Percentiles rank a stretch among this genome's conserved stretches.
Conservation (phyloP, 2,113 vertebrate species). For the Oryzias javanicus region DNA sequence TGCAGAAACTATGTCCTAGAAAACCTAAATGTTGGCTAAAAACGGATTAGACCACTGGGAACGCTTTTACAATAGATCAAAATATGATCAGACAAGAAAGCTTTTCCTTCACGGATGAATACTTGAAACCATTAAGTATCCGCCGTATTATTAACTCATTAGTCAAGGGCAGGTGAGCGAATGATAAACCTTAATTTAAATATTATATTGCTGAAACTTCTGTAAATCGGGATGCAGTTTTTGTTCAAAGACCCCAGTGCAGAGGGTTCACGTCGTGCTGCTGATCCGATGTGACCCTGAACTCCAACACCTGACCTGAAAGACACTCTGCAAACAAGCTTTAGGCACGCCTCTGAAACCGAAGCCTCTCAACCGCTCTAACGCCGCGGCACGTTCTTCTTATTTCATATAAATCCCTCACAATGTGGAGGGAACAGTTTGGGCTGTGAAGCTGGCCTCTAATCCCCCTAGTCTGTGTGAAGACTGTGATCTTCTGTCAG, state of each 20-base stretch:
- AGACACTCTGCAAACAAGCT: conserved; percentile 30
- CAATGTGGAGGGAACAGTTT: conserved; percentile 10
- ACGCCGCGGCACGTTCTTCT: conserved; percentile 54
- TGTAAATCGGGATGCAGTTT: not conserved
- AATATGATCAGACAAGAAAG: no score
- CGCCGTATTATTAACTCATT: no score
- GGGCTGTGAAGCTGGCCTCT: conserved; percentile 5
- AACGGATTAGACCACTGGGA: no score
- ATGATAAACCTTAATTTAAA: not conserved
- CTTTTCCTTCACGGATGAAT: no score
- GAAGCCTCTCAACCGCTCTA: conserved; percentile 26
- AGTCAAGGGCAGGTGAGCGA: no score
- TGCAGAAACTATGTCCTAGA: no score
- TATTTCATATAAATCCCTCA: conserved; percentile 19
- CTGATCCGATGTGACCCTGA: conserved; percentile 12
- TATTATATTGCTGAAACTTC: not conserved
- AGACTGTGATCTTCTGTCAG: conserved; percentile 34
- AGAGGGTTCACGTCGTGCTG: conserved; percentile 15
- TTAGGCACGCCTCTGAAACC: conserved; percentile 33
- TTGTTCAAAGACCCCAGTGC: not conserved
- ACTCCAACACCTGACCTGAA: conserved; percentile 2
- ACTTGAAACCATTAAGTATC: no score
- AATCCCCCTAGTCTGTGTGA: conserved; percentile 33
- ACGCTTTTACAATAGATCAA: no score
- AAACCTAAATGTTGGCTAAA: no score